These are phyloP conservation scores for Thelaira solivaga DNA, from an alignment of 2,888 invertebrate species.

Conservation along the genomic window DNA sequence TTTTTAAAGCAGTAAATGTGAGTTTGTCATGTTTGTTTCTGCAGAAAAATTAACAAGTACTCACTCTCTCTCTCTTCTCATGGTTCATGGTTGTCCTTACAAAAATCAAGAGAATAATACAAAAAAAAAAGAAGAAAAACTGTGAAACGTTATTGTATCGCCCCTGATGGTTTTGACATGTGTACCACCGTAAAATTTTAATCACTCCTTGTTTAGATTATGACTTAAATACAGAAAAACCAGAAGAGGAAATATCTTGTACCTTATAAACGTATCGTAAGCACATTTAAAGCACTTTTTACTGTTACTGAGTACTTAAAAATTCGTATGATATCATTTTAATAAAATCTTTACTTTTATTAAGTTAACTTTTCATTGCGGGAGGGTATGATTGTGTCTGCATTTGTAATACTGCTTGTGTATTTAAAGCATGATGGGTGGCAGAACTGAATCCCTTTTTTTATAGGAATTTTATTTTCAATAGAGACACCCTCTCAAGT, in stretches of 20 bases:
- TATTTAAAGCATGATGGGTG: not conserved
- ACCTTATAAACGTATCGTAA: constrained; percentile 21
- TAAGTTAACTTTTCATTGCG: not conserved
- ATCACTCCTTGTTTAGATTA: constrained; percentile 63
- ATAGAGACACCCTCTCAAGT: not conserved
- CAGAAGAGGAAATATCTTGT: constrained; percentile 17
- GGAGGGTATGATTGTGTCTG: not conserved
- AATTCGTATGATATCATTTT: constrained; percentile 6
- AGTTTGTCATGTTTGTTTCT: constrained; percentile 13
- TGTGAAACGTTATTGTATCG: constrained; percentile 33
- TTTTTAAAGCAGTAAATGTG: not conserved
- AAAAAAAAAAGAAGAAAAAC: not conserved
- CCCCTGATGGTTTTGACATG: constrained; percentile 62
- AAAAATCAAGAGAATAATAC: not conserved
- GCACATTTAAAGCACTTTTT: constrained; percentile 1
- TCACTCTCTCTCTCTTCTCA: constrained; percentile 16
- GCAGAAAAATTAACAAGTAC: not conserved
- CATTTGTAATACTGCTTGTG: not conserved
- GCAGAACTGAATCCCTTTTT: not conserved
- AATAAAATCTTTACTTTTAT: constrained; percentile 10
- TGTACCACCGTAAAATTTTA: constrained; percentile 65
- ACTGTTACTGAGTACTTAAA: not conserved
- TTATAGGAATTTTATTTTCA: not conserved
- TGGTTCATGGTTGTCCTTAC: constrained; percentile 1
- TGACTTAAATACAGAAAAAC: constrained; percentile 19